Conservation (phyloP, 30 jellyfish, hydroid and myxozoan genomes). For the Turritopsis rubra region DNA sequence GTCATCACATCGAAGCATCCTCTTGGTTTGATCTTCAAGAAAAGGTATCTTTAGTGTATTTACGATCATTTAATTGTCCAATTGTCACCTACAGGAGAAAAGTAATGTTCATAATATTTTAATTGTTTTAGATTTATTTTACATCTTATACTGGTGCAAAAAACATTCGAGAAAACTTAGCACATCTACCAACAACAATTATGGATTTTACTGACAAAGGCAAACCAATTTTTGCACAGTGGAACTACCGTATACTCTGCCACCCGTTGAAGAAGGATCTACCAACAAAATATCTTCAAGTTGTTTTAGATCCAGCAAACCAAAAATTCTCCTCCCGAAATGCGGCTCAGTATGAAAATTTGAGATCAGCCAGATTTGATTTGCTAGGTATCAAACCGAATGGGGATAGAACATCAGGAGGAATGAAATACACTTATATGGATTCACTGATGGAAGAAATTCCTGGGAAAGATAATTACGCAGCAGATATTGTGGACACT, state of each 20-base stretch:
- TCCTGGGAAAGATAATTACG: slow-evolving; percentile 86
- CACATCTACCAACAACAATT: slow-evolving; percentile 86
- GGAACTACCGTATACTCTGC: slow-evolving; percentile 88
- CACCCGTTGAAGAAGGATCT: slow-evolving; percentile 68
- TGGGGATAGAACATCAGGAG: background rate
- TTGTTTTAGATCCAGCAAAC: slow-evolving; percentile 63
- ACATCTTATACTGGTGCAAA: slow-evolving; percentile 81
- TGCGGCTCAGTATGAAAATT: slow-evolving; percentile 29
- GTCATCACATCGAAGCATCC: slow-evolving; percentile 79
- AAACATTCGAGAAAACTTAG: slow-evolving; percentile 63
- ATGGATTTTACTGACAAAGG: slow-evolving; percentile 56
- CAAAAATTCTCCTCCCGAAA: slow-evolving; percentile 44
- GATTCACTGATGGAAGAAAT: slow-evolving; percentile 79
- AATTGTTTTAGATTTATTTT: slow-evolving; percentile 20
- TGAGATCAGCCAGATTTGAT: slow-evolving; percentile 87
- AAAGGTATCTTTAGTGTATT: background rate
- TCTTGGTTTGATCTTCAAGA: slow-evolving; percentile 75
- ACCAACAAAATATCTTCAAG: slow-evolving; percentile 48
- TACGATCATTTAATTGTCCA: too few relatives aligned
- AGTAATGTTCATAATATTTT: background rate
- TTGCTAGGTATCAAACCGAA: slow-evolving; percentile 37
- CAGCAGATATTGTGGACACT: slow-evolving; percentile 43
- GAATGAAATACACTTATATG: slow-evolving; percentile 26
- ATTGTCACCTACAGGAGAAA: too few relatives aligned
- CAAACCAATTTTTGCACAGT: slow-evolving; percentile 79